These are phyloP conservation scores for Tipula confusa DNA, from an alignment of 2,888 invertebrate genomes.

Conservation along the genomic window DNA sequence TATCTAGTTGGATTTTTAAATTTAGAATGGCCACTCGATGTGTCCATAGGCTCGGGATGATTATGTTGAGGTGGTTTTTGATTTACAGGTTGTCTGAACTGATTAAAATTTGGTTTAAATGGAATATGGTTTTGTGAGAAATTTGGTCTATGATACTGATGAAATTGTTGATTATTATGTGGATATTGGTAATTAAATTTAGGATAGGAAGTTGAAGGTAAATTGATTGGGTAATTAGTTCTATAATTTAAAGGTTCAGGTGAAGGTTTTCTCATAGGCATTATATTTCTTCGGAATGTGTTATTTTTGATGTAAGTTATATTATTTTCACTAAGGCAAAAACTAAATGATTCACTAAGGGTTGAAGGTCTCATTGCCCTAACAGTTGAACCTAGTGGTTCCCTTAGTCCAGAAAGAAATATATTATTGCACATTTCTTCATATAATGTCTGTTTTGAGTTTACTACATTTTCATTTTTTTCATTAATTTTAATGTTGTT, in stretches of 20 bases:
- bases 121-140: neutral
- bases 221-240: neutral
- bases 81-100: neutral
- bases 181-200: neutral
- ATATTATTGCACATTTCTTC: conserved; percentile 35
- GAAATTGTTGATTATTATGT: neutral
- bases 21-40: neutral
- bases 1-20: neutral
- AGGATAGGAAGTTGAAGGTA: neutral
- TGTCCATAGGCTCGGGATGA: neutral
- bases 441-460: conserved; percentile 36
- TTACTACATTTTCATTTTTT: conserved; percentile 34
- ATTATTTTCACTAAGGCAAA: neutral
- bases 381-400: neutral
- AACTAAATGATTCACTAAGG: neutral
- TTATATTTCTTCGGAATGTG: neutral
- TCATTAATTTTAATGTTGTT: conserved; percentile 37
- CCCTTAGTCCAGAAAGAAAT: neutral
- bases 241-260: neutral
- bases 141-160: neutral
- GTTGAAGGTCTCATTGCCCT: neutral
- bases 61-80: neutral
- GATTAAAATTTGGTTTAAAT: neutral
- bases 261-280: neutral
- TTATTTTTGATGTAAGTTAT: neutral